These are phyloP conservation scores for Catostomus latipinnis DNA, from an alignment of 2,797 vertebrate genomes.

Conservation along the genomic window DNA sequence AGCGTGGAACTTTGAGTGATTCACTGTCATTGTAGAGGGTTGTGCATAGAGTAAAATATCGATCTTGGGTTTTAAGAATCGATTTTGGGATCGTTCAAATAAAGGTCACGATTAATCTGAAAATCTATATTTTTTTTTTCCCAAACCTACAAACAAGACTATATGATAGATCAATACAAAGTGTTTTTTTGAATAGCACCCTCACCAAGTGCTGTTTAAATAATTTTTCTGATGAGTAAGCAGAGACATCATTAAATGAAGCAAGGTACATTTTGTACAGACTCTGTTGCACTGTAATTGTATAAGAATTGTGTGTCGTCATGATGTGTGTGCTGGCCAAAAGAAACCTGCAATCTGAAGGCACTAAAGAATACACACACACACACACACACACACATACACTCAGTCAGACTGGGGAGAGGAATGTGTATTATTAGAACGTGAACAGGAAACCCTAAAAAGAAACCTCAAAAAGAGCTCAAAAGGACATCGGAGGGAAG, in stretches of 20 bases:
- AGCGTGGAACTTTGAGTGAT: too few relatives aligned
- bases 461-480: constrained; percentile 22
- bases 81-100: too few relatives aligned
- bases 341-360: constrained; percentile 18
- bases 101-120: too few relatives aligned
- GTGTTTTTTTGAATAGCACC: neutral
- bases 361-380: neutral
- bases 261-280: constrained; percentile 48
- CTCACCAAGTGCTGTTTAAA: constrained; percentile 17
- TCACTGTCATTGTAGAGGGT: too few relatives aligned
- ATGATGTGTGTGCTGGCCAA: constrained; percentile 15
- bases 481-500: constrained; percentile 7
- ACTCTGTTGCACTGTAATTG: constrained; percentile 4
- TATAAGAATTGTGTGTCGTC: neutral
- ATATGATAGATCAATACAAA: neutral
- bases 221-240: constrained; percentile 24
- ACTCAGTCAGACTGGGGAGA: neutral
- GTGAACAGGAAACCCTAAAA: constrained; percentile 47
- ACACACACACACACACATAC: too few relatives aligned
- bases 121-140: too few relatives aligned
- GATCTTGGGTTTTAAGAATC: too few relatives aligned
- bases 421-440: constrained; percentile 29
- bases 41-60: too few relatives aligned
- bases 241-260: constrained; percentile 37
- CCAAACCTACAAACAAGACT: too few relatives aligned